A percentile compares a stretch with the other conserved stretches of the same genome.
phyloP scores from a whole-genome alignment of 2,888 invertebrate genomes.

The Acronicta alni region DNA sequence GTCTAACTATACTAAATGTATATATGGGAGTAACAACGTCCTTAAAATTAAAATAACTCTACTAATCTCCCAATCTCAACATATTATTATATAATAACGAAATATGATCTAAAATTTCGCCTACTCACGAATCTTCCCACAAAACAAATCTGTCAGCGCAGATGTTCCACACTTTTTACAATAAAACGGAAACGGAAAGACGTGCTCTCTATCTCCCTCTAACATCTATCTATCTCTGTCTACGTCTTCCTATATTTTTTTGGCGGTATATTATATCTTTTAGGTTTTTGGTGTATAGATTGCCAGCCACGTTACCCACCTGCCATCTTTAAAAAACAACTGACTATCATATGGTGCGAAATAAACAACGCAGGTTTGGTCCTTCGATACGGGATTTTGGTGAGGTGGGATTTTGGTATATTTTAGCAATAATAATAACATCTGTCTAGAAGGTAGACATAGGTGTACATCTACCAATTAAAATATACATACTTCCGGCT shows the following conservation, averaged over 20 bases:
- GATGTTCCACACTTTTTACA: constrained; percentile 83
- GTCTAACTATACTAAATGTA: too few relatives aligned
- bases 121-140: constrained; percentile 71
- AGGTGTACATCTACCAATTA: too few relatives aligned
- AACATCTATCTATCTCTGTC: constrained; percentile 64
- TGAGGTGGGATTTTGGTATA: constrained; percentile 9
- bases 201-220: constrained; percentile 70
- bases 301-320: constrained; percentile 76
- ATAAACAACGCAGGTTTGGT: constrained; percentile 20
- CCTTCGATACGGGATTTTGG: constrained; percentile 2
- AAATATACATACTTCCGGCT: too few relatives aligned
- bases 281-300: constrained; percentile 82
- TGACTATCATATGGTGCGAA: constrained; percentile 80
- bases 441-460: not conserved
- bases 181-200: constrained; percentile 88
- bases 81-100: too few relatives aligned
- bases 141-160: constrained; percentile 76
- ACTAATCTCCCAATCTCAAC: constrained; percentile 34
- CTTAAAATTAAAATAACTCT: constrained; percentile 40
- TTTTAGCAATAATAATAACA: constrained; percentile 4
- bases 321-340: constrained; percentile 78
- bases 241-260: constrained; percentile 75
- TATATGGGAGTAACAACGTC: constrained; percentile 13
- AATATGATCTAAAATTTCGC: constrained; percentile 50
- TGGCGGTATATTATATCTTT: constrained; percentile 72